These are phyloP conservation scores for Peromyscus attwateri DNA, from an alignment of 2,797 vertebrate genomes.

Conservation along the genomic window DNA sequence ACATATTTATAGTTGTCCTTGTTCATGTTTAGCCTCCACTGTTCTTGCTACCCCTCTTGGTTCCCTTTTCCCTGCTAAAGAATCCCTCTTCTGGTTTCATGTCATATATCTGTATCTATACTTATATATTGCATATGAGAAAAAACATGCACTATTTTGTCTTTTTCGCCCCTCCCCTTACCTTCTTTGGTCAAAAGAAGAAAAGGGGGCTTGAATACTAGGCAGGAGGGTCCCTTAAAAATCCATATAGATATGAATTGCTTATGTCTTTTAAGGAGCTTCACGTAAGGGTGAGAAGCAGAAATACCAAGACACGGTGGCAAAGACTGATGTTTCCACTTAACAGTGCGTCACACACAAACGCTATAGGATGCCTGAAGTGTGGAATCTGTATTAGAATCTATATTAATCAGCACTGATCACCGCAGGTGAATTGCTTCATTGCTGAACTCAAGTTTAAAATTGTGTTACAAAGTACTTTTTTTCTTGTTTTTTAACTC, in stretches of 20 bases:
- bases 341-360: not conserved
- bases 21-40: not conserved
- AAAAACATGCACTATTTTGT: not conserved
- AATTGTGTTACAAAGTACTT: constrained; percentile 19
- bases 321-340: not conserved
- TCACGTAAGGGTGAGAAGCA: not conserved
- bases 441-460: constrained; percentile 25
- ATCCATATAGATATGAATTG: not conserved
- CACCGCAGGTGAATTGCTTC: not conserved
- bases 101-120: not conserved
- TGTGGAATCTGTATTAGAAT: not conserved
- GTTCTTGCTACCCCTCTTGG: not conserved
- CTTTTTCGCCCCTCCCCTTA: not conserved
- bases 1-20: not conserved
- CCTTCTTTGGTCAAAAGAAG: not conserved
- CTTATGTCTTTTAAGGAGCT: not conserved
- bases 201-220: not conserved
- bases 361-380: not conserved
- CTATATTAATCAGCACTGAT: not conserved
- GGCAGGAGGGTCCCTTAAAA: not conserved
- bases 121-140: not conserved
- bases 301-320: not conserved
- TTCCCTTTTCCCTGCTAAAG: not conserved
- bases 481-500: not conserved
- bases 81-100: not conserved